Evolutionary conservation across 2,113 vertebrate genomes (phyloP).

Genomic region (Albula glossodonta): DNA sequence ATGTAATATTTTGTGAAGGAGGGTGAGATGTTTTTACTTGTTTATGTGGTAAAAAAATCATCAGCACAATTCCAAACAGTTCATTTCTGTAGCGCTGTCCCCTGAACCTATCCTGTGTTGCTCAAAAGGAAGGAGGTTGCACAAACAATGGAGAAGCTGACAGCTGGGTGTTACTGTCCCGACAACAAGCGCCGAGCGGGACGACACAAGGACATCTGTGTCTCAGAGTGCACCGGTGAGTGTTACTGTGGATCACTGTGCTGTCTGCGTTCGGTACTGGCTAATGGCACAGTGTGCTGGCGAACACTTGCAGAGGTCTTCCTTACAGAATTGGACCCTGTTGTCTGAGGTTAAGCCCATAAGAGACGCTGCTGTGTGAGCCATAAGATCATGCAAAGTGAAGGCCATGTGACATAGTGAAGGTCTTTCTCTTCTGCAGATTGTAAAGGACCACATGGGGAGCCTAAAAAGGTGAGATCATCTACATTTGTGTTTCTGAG

Average conservation of each 20-base stretch:
- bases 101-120: background rate
- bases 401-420: background rate
- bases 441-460: conserved; percentile 64
- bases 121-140: background rate
- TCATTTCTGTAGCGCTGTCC: background rate
- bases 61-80: background rate
- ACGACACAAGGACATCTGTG: conserved; percentile 52
- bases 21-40: conserved; percentile 49
- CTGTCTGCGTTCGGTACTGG: too few relatives aligned
- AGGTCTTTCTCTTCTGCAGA: conserved; percentile 40
- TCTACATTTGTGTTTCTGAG: background rate
- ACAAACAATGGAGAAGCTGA: background rate
- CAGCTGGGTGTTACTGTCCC: conserved; percentile 65
- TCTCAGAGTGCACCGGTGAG: conserved; percentile 59
- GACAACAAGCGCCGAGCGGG: conserved; percentile 38
- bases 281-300: too few relatives aligned
- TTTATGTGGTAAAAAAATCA: background rate
- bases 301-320: too few relatives aligned
- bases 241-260: conserved; percentile 7
- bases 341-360: too few relatives aligned
- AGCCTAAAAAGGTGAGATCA: conserved; percentile 51
- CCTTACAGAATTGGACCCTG: too few relatives aligned
- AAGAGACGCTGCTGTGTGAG: too few relatives aligned
- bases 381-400: background rate
- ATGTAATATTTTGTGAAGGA: conserved; percentile 56